Evolutionary conservation across 92 coral and sea anemone species (phyloP).

Genomic region (Metridium senile): DNA sequence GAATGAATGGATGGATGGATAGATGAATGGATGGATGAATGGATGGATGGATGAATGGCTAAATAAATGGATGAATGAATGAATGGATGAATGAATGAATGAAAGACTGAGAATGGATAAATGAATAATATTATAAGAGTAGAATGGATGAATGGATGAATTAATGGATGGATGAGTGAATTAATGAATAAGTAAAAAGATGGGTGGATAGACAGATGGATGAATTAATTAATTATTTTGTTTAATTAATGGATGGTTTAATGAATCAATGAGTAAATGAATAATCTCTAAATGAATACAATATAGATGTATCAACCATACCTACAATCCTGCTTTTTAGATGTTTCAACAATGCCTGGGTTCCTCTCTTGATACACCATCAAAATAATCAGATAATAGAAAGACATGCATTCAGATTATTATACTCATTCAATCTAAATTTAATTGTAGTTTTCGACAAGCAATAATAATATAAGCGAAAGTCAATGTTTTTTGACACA

Average conservation of each 20-base stretch:
- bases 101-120: background rate
- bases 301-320: slow-evolving; percentile 10
- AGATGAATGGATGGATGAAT: background rate
- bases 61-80: background rate
- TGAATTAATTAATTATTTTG: background rate
- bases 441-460: no score
- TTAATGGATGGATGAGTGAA: background rate
- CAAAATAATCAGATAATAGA: no score
- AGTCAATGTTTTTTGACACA: no score
- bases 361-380: no score
- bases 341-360: slow-evolving; percentile 84
- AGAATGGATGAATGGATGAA: background rate
- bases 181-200: background rate
- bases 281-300: background rate
- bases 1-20: slow-evolving; percentile 1
- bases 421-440: no score
- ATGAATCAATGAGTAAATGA: background rate
- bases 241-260: background rate
- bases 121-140: background rate
- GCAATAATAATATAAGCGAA: no score
- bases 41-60: background rate
- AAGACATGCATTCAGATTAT: no score
- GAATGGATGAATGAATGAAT: background rate
- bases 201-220: background rate
- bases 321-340: slow-evolving; percentile 93